These are phyloP conservation scores for Eristalis arbustorum DNA, from an alignment of 2,888 invertebrate species.

Conservation along the genomic window DNA sequence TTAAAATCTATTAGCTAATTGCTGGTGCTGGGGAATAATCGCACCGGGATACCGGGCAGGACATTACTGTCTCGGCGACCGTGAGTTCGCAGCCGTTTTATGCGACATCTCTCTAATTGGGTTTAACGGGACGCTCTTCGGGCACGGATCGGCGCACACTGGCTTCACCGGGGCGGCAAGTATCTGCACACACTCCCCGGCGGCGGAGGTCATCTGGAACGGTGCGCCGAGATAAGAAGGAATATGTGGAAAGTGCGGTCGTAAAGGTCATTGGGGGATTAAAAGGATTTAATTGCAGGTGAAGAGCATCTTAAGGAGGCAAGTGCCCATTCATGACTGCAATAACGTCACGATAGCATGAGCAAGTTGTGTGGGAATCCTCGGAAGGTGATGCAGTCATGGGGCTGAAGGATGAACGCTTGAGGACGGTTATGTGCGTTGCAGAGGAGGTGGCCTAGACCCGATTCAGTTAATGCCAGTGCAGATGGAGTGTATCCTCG, in stretches of 20 bases:
- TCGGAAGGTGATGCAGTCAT: background rate
- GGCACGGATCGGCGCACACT: conserved; percentile 36
- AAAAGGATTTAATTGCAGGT: conserved; percentile 1
- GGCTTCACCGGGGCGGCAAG: background rate
- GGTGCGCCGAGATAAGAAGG: background rate
- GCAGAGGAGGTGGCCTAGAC: background rate
- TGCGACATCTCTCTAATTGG: conserved; percentile 66
- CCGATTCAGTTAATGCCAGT: background rate
- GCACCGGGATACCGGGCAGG: conserved; percentile 9
- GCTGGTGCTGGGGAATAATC: conserved; percentile 55
- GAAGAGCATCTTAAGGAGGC: background rate
- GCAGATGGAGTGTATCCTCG: background rate
- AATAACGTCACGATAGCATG: background rate
- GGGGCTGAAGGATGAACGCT: background rate
- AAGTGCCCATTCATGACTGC: background rate
- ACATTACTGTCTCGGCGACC: conserved; percentile 17
- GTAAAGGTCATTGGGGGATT: conserved; percentile 21
- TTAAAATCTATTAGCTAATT: conserved; percentile 69
- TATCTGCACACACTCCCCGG: background rate
- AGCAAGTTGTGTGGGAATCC: background rate
- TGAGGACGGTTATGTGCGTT: background rate
- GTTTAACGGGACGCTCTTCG: conserved; percentile 54
- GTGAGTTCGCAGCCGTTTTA: conserved; percentile 50
- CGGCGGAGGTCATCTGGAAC: background rate
- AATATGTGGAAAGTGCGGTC: conserved; percentile 1